These are phyloP conservation scores for Suricata suricatta DNA, from an alignment of 2,113 vertebrate genomes.

Conservation along the genomic window DNA sequence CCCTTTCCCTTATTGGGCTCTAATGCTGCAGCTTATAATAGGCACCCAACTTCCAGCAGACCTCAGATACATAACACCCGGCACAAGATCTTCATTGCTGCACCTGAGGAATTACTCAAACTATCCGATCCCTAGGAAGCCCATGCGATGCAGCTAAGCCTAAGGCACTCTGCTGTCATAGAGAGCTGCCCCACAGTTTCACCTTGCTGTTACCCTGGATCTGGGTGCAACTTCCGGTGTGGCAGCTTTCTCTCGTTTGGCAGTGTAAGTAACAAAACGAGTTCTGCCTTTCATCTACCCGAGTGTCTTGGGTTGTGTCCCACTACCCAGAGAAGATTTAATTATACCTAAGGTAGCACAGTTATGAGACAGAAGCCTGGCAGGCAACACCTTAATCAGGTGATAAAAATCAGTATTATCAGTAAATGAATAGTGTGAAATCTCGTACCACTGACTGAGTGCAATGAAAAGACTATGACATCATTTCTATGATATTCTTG, in stretches of 20 bases:
- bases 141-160: neutral
- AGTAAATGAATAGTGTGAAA: neutral
- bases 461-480: neutral
- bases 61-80: neutral
- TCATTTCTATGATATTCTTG: neutral
- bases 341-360: neutral
- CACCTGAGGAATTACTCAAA: neutral
- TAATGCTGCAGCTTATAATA: neutral
- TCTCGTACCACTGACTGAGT: neutral
- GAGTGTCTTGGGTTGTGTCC: neutral
- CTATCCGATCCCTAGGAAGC: neutral
- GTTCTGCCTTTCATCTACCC: neutral
- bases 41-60: neutral
- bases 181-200: too few relatives aligned
- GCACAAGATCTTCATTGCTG: neutral
- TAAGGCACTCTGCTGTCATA: neutral
- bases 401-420: neutral
- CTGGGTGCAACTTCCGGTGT: neutral
- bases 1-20: neutral
- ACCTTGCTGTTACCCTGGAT: neutral
- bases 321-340: neutral
- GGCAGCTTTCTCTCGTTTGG: neutral
- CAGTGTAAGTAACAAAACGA: neutral
- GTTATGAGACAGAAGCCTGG: neutral
- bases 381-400: neutral